Base-by-base conservation (phyloP, 2,888 invertebrate species). In the Eupithecia subfuscata region DNA sequence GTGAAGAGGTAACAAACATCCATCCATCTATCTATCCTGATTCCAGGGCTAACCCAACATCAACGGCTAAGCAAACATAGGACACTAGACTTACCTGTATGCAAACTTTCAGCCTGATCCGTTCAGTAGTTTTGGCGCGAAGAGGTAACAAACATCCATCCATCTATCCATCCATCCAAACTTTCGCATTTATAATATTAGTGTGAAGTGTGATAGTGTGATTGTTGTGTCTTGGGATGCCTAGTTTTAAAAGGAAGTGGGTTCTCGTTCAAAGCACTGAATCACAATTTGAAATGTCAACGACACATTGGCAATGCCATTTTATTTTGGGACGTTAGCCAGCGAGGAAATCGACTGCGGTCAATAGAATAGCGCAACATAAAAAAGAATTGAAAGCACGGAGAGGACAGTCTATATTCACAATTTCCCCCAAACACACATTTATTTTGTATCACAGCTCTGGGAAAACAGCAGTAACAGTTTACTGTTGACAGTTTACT, bases 331-430 rank as follows among this genome's bases (percentile, higher is more conserved):
- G 68, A 74, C 64, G 45, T 74, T 65, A 74, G 67, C 52, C 43
- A 22, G 40, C 43, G 67, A 71, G 56, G 73, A 76, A 69, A 69
- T 71, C 22, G 40, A 69, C 40, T 37, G 52, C 67, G 73, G 73
- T 74, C 71, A 76, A 76, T 79, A 78, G 77, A 74, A 79, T 74
- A 22, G 63, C 69, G 71, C 64, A 64, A 69, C 74, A 77, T 79
- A 78, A 77, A 77, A 79, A 78, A 69, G 78, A 77, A 79, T 45
- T 70, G 77, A 79, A 75, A 73, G 73, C 56, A 74, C 34, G 43
- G 73, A 69, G 75, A 71, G 69, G 73, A 79, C 69, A 75, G 77
- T 80, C 80, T 78, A 80, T 81, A 78, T 79, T 80, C 71, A 78
- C 43, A 75, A 75, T 80, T 79, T 78, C 77, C 77, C 76, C 74